Conservation (phyloP, 2,113 vertebrate species). For the Hippocampus mohnikei region DNA sequence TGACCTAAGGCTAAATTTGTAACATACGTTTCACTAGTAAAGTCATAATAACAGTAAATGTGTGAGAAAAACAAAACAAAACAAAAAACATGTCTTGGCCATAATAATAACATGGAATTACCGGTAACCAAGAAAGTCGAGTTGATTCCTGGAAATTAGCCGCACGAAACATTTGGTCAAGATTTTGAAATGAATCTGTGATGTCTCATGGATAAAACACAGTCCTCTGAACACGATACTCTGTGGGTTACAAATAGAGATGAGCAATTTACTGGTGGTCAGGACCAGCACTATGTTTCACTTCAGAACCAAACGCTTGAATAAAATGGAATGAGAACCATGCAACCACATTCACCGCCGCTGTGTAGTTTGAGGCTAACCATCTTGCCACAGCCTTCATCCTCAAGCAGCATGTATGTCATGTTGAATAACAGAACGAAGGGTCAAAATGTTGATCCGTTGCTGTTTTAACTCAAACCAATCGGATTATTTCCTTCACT, state of each 20-base stretch:
- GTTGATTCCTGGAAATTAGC: conserved; percentile 1
- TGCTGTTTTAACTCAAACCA: not conserved
- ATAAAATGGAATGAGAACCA: conserved; percentile 1
- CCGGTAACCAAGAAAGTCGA: not conserved
- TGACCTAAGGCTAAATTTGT: too few species aligned
- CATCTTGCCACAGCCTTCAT: not conserved
- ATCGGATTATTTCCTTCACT: not conserved
- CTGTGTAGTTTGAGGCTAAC: not conserved
- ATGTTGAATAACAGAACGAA: not conserved
- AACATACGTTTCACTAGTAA: too few species aligned
- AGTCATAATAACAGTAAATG: too few species aligned
- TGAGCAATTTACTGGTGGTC: not conserved
- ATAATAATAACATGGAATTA: not conserved
- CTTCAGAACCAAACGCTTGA: not conserved
- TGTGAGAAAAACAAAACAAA: too few species aligned
- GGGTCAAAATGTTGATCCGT: not conserved
- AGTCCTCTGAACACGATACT: not conserved
- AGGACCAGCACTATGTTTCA: not conserved
- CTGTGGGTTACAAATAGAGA: not conserved
- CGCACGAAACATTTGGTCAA: not conserved
- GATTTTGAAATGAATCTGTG: conserved; percentile 4
- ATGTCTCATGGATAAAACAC: conserved; percentile 2
- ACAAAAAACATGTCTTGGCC: not conserved
- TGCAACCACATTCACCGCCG: not conserved
- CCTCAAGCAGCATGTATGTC: not conserved